These are phyloP conservation scores for Drosophila parvula DNA, from an alignment of 1,140 invertebrate species.

Conservation along the genomic window DNA sequence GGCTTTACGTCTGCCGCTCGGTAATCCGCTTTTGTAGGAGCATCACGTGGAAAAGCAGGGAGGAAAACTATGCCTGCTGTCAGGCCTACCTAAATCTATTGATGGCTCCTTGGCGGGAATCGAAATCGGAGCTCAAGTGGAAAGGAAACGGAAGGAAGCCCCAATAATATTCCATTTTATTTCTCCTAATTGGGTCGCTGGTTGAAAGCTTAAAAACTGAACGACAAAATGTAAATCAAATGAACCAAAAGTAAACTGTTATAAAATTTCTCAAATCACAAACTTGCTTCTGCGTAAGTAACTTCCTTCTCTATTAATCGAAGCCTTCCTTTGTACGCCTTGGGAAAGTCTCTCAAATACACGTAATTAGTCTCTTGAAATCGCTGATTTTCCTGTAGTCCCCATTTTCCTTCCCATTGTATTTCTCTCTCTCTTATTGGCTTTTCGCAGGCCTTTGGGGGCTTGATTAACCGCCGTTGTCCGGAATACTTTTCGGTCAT, in stretches of 20 bases:
- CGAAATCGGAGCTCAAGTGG: conserved; percentile 8
- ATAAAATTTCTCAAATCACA: background rate
- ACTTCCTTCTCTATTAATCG: background rate
- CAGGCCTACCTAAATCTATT: conserved; percentile 37
- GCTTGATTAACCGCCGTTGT: conserved; percentile 14
- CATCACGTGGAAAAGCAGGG: conserved; percentile 8
- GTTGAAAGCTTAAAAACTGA: conserved; percentile 8
- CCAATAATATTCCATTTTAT: conserved; percentile 24
- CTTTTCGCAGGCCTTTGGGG: background rate
- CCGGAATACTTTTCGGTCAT: conserved; percentile 27
- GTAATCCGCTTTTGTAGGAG: conserved; percentile 63
- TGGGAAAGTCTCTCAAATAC: background rate
- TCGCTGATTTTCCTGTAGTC: background rate
- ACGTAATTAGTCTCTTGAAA: background rate
- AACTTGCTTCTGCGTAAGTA: background rate
- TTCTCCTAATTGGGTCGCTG: conserved; percentile 26
- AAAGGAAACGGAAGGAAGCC: conserved; percentile 12
- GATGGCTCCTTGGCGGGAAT: conserved; percentile 18
- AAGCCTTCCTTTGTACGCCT: background rate
- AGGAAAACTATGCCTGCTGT: conserved; percentile 45
- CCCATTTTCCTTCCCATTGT: background rate
- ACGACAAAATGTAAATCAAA: background rate
- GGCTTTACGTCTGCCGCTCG: conserved; percentile 70
- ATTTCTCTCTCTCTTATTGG: background rate
- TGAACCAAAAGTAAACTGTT: background rate